Percentiles rank a stretch among this genome's conserved stretches.
Conservation (phyloP, 2,113 vertebrate species). For the mouse (Mus musculus) region DNA sequence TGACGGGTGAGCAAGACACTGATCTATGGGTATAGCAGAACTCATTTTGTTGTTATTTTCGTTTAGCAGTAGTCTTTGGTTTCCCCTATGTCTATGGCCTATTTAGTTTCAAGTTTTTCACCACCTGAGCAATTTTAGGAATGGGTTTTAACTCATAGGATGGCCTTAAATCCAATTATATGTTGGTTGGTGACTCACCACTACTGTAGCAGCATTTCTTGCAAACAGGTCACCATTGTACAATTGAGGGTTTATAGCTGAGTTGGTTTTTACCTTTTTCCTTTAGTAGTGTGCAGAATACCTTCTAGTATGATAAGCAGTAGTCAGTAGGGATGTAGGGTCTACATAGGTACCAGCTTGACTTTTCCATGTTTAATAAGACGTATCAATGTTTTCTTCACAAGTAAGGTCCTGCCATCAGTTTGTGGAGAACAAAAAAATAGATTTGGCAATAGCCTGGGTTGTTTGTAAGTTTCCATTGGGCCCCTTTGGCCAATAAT, state of each 20-base stretch:
- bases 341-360: not conserved
- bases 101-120: not conserved
- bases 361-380: not conserved
- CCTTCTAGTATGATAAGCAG: not conserved
- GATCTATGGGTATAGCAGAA: not conserved
- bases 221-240: not conserved
- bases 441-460: not conserved
- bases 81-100: not conserved
- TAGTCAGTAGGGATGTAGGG: not conserved
- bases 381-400: not conserved
- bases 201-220: not conserved
- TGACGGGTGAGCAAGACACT: not conserved
- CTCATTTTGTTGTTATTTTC: not conserved
- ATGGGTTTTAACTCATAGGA: not conserved
- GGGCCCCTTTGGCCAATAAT: not conserved
- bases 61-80: not conserved
- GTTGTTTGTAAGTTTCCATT: not conserved
- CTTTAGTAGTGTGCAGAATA: not conserved
- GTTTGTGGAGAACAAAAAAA: not conserved
- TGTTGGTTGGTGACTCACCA: not conserved
- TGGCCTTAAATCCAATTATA: not conserved
- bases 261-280: not conserved
- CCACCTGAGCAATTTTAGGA: not conserved
- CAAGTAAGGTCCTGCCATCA: not conserved
- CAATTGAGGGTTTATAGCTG: not conserved